These are phyloP conservation scores for Glomeris marginata DNA, from an alignment of 2,888 invertebrate species.

Conservation along the genomic window DNA sequence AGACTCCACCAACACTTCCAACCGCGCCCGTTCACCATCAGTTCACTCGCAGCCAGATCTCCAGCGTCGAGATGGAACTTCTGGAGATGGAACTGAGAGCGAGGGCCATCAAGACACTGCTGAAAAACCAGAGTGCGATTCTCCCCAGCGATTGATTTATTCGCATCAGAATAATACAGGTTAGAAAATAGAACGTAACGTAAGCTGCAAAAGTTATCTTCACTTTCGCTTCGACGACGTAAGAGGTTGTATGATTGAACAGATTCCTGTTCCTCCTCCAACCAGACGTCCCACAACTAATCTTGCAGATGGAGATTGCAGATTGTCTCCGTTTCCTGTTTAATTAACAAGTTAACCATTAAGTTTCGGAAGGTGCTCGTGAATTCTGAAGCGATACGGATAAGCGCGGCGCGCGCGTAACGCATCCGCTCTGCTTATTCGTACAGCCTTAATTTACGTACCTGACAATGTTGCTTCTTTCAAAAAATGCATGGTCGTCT, in stretches of 20 bases:
- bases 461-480: constrained; percentile 55
- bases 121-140: constrained; percentile 23
- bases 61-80: constrained; percentile 26
- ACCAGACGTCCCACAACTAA: constrained; percentile 74
- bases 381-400: too few relatives aligned
- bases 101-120: constrained; percentile 33
- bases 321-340: constrained; percentile 50
- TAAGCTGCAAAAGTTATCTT: too few relatives aligned
- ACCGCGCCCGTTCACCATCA: too few relatives aligned
- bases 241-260: constrained; percentile 30
- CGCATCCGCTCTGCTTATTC: too few relatives aligned
- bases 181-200: too few relatives aligned
- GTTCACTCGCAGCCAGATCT: too few relatives aligned
- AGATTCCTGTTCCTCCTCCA: constrained; percentile 65
- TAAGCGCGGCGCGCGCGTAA: too few relatives aligned
- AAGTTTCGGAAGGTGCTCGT: background rate
- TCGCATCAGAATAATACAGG: constrained; percentile 33
- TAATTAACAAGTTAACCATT: background rate
- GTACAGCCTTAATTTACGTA: too few relatives aligned
- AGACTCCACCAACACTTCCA: too few relatives aligned
- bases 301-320: constrained; percentile 71
- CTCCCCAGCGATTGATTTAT: background rate
- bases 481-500: constrained; percentile 76
- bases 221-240: background rate
- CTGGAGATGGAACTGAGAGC: constrained; percentile 36